These are phyloP conservation scores for Oophaga pumilio DNA, from an alignment of 2,113 vertebrate species.

Conservation along the genomic window DNA sequence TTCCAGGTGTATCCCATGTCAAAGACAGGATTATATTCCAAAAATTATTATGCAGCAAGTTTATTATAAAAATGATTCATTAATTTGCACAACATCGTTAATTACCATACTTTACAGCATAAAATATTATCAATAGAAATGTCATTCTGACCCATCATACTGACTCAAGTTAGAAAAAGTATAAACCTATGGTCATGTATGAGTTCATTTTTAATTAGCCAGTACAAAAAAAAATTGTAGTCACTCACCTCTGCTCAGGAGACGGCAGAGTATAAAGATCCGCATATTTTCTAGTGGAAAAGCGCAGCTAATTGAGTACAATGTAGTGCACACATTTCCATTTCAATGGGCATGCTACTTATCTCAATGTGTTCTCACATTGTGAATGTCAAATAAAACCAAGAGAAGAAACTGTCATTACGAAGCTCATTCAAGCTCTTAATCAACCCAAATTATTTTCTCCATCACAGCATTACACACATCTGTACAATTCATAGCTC, in stretches of 20 bases:
- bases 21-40: neutral
- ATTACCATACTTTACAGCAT: neutral
- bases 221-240: neutral
- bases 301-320: conserved; percentile 20
- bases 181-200: neutral
- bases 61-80: too few species aligned
- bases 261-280: neutral
- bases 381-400: conserved; percentile 34
- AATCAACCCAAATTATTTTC: conserved; percentile 14
- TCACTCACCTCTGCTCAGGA: neutral
- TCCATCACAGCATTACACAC: neutral
- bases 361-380: conserved; percentile 41
- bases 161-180: neutral
- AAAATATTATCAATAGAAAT: neutral
- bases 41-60: neutral
- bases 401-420: conserved; percentile 33
- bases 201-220: neutral
- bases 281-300: neutral
- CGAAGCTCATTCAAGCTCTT: neutral
- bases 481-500: neutral
- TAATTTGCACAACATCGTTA: neutral
- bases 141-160: neutral
- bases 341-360: conserved; percentile 26
- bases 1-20: neutral
- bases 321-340: conserved; percentile 45